Base-by-base conservation (phyloP, 2,797 vertebrate species). In the Nyctalus aviator region DNA sequence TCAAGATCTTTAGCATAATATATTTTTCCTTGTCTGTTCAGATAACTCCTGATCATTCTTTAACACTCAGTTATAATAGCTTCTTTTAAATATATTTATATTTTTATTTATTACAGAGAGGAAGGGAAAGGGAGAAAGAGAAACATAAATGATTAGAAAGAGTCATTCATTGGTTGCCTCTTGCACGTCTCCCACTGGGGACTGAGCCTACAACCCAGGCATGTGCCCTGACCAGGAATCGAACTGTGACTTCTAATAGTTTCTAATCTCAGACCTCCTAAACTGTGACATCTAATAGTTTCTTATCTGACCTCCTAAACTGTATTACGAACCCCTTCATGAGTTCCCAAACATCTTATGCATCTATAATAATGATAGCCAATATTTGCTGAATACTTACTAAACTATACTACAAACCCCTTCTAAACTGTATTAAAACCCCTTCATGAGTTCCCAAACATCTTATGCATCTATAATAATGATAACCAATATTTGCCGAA, bases 1-100 rank as follows among this genome's bases (percentile, higher is more conserved):
- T 94, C 53, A 84, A 32, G 53, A 92, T 7, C 14, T 32, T 86
- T 83, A 48, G 66, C 9, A 66, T 55, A 11, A 66, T 55, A 11
- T 59, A 78, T 46, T 88, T 93, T 50, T 86, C 57, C 64, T 82
- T 82, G 55, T 94, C 79, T 71, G 59, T 18, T 83, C 84, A 75
- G 69, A 13, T 85, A 93, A 79, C 30, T 69, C 53, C 53, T 73
- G 35, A 2, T 94, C 57, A 41, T 18, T 92, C 76, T 66, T 90
- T 37, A 93, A 92, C 12, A 53, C 37, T 87, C 53, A 78, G 17
- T 46, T 79, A 44, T 23, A 79, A 78, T 6, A 71, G 46, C 15
- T 72, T 83, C 59, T 62, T 59, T 62, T 62, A 62, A 62, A 59
- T 25, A 55, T 21, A 55, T 55, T 21, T 55, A 44, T 44, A 44